Conservation (phyloP, 2,888 invertebrate genomes). For the Cephus spinipes region DNA sequence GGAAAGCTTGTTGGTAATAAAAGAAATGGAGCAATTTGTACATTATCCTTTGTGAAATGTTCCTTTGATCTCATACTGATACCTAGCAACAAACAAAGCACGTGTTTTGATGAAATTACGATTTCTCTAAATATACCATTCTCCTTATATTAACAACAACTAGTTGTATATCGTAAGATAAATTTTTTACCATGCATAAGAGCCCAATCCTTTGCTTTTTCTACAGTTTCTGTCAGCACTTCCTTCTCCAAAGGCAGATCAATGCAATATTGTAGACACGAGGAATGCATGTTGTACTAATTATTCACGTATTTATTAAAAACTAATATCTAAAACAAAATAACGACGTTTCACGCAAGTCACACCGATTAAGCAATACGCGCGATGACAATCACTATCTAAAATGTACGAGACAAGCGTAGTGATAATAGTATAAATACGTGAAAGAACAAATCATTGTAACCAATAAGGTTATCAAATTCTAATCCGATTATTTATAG, state of each 20-base stretch:
- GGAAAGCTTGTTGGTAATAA: constrained; percentile 85
- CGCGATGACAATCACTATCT: background rate
- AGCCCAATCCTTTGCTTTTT: constrained; percentile 86
- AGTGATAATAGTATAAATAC: background rate
- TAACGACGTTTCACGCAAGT: background rate
- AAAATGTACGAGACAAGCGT: background rate
- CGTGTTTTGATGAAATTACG: background rate
- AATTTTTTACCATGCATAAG: constrained; percentile 76
- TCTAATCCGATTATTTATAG: background rate
- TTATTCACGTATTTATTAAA: background rate
- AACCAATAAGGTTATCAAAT: background rate
- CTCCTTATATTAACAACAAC: background rate
- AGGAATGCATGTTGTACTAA: constrained; percentile 30
- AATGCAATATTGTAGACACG: constrained; percentile 72
- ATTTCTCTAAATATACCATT: background rate
- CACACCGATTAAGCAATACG: background rate
- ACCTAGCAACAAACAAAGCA: constrained; percentile 57
- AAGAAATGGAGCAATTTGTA: constrained; percentile 84
- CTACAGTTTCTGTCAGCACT: constrained; percentile 73
- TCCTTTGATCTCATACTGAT: constrained; percentile 81
- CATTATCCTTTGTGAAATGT: constrained; percentile 75
- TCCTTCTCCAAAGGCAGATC: constrained; percentile 75
- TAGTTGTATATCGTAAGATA: background rate
- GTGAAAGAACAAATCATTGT: background rate
- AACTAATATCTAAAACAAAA: background rate